Evolutionary conservation across 2,113 vertebrate species (phyloP), one percentile per base, ranked within the genome.

Genomic region (Etheostoma cragini): DNA sequence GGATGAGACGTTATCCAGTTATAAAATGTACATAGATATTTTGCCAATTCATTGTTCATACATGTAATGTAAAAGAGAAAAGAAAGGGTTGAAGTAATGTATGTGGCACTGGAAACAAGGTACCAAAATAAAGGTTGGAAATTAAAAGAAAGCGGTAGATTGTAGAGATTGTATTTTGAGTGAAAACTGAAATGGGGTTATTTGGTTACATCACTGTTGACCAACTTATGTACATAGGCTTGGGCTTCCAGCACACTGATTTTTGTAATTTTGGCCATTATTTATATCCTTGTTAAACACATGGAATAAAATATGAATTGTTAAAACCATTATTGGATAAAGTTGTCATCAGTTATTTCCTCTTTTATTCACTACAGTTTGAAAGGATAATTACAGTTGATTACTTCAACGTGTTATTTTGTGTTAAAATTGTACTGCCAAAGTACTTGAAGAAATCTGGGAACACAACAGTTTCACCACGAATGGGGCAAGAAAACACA

Each of bases 211-310:
- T 97, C 95, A 95, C 96, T 96, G 96, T 95, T 95, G 92, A 96
- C 93, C 95, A 95, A 97, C 93, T 94, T 91, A 92, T 98, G 97
- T 98, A 98, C 94, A 98, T 97, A 98, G 96, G 97, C 97, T 97
- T 97, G 97, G 97, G 97, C 97, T 98, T 98, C 97, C 97, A 98
- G 96, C 97, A 94, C 97, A 97, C 87, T 97, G 97, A 93, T 97
- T 98, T 98, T 99, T 97, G 96, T 98, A 98, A 97, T 98, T 92
- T 97, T 96, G 89, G 96, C 97, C 96, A 96, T 98, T 97, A 98
- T 99, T 99, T 99, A 97, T 98, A 99, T 96, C 97, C 94, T 96
- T 97, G 97, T 96, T 95, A 97, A 98, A 96, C 97, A 98, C 98
- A 98, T 95, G 95, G 95, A 99, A 98, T 98, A 98, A 99, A 98